Evolutionary conservation across 2,888 invertebrate species (phyloP).

Genomic region (Euzetes globulus): DNA sequence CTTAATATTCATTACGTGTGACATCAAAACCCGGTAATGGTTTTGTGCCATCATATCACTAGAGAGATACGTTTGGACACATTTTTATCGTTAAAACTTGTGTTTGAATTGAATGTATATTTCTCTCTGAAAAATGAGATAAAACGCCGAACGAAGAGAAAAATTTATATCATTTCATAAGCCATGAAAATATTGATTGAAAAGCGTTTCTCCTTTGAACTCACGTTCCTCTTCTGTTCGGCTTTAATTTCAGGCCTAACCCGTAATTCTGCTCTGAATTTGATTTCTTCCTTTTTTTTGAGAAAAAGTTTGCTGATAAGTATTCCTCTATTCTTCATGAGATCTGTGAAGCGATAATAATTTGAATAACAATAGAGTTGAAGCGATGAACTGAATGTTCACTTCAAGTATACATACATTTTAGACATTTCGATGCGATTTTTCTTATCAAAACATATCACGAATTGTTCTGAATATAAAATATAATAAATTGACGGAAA

Average conservation of each 20-base stretch:
- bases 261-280: neutral
- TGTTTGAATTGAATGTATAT: neutral
- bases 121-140: neutral
- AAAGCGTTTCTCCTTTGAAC: neutral
- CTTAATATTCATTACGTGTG: constrained; percentile 16
- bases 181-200: neutral
- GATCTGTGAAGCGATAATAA: neutral
- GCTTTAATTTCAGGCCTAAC: too few species aligned
- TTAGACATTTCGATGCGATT: neutral
- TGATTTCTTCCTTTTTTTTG: neutral
- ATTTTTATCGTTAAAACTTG: neutral
- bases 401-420: neutral
- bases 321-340: neutral
- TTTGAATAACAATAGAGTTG: neutral
- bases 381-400: neutral
- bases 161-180: neutral
- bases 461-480: neutral
- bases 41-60: neutral
- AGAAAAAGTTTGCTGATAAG: neutral
- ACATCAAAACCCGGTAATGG: constrained; percentile 5
- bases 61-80: constrained; percentile 1
- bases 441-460: neutral
- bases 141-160: neutral
- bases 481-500: too few species aligned
- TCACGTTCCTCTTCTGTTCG: too few species aligned